Evolutionary conservation across 92 coral and sea anemone species (phyloP), one percentile per base, ranked within the genome.

Genomic region (Phenganax subtilis): DNA sequence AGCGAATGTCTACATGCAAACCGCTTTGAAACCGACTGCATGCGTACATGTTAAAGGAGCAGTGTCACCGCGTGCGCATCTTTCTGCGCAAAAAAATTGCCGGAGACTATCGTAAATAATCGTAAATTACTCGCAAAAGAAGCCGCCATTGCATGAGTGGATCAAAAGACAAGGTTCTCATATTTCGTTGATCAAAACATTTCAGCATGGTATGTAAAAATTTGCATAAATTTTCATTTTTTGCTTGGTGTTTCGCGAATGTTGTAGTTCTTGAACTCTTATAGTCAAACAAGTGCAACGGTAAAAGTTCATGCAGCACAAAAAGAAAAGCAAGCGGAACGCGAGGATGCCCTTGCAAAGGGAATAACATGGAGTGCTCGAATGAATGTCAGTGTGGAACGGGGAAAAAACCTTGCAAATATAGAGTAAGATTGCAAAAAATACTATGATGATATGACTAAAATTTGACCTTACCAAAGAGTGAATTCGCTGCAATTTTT

Each of bases 341-440:
- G 51, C 83, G 8, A 17, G 83, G 83, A 29, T 79, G 83, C 58
- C 83, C 83, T 8, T 79, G 83, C 77, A 61, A 79, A 57, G 83
- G 83, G 28, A 62, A 57, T 51, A 47, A 62, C 25, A 75, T 79
- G 72, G 55, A 28, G 12, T 58, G 76, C 55, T 16, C 20, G 14
- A 9, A 37, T 17, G 53, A 79, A 10, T 61, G 75, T 17, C 62
- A 79, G 25, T 79, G 83, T 31, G 83, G 83, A 11, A 79, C 83
- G 8, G 29, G 57, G 47, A 61, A 16, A 17, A 80, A 64, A 65
- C 77, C 84, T 37, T 80, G 84, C 57, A 61, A 37, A 80, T 66
- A 80, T 72, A 80, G 53, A 74, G 84, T 80, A 77, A 29, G 58
- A 37, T 2, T 37, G 7, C 65, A 37, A 37, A 37, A 37, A 37